Evolutionary conservation across 2,113 vertebrate species (phyloP).

Genomic region (Tamias sibiricus): DNA sequence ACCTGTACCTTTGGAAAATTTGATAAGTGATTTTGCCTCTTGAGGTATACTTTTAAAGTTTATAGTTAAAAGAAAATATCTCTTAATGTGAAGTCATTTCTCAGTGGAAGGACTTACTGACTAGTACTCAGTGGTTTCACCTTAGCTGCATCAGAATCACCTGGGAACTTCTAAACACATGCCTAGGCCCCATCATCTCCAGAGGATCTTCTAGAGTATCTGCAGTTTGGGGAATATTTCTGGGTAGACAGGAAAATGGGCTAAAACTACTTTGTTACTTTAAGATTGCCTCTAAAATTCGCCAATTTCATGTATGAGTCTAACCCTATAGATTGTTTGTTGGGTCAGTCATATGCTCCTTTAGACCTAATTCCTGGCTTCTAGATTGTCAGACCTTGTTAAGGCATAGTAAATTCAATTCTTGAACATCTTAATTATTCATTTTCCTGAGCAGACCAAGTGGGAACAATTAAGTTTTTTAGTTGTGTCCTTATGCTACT

Average conservation of each 20-base stretch:
- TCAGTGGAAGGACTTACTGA: not conserved
- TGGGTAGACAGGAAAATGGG: not conserved
- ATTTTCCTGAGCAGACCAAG: not conserved
- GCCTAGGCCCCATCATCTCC: not conserved
- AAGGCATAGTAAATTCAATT: conserved; percentile 44
- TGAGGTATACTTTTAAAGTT: not conserved
- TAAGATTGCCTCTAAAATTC: conserved; percentile 13
- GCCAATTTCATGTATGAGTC: not conserved
- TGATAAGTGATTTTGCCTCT: not conserved
- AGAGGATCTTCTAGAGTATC: not conserved
- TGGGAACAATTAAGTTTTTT: conserved; percentile 49
- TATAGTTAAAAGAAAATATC: not conserved
- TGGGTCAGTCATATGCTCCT: not conserved
- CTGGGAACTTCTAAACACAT: not conserved
- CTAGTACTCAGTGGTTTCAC: not conserved
- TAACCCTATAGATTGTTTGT: not conserved
- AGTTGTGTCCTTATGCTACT: conserved; percentile 15
- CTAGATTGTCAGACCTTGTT: conserved; percentile 43
- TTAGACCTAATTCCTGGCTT: not conserved
- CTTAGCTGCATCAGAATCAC: not conserved
- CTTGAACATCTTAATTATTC: not conserved
- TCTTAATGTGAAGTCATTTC: not conserved
- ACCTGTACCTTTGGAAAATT: not conserved
- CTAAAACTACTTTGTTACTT: not conserved
- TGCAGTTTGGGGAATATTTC: not conserved